Percentiles rank a stretch among this genome's conserved stretches.
Evolutionary conservation across 1,140 invertebrate species (phyloP).

Genomic region (Araneus ventricosus): DNA sequence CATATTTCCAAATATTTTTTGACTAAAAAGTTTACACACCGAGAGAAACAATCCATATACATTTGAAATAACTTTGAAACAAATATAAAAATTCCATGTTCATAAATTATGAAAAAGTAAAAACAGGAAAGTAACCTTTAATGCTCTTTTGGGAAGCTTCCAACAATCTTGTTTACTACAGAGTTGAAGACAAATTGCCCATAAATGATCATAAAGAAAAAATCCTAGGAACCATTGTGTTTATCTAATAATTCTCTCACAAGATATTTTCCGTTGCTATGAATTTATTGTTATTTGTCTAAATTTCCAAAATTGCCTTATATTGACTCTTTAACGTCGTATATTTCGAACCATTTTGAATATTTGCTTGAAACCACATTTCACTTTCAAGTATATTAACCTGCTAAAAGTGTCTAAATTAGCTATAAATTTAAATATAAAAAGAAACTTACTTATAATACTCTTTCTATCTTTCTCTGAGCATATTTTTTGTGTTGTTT

Average conservation of each 20-base stretch:
- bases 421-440: no score
- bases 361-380: no score
- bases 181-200: conserved; percentile 2
- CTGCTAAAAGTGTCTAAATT: no score
- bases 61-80: neutral
- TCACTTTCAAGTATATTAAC: no score
- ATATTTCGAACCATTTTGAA: no score
- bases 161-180: conserved; percentile 3
- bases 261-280: neutral
- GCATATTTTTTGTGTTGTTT: no score
- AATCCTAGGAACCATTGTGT: neutral
- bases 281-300: conserved; percentile 16
- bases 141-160: conserved; percentile 7
- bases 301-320: neutral
- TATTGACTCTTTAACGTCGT: neutral
- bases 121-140: conserved; percentile 5
- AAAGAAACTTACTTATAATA: no score
- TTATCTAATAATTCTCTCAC: conserved; percentile 7
- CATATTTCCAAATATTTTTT: no score
- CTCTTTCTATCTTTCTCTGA: no score
- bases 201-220: conserved; percentile 5
- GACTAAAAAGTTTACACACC: no score
- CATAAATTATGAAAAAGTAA: neutral
- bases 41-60: no score
- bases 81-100: neutral